Percentiles rank a stretch among this genome's conserved stretches.
Evolutionary conservation across 2,797 vertebrate genomes (phyloP).

Genomic region (Podarcis siculus): DNA sequence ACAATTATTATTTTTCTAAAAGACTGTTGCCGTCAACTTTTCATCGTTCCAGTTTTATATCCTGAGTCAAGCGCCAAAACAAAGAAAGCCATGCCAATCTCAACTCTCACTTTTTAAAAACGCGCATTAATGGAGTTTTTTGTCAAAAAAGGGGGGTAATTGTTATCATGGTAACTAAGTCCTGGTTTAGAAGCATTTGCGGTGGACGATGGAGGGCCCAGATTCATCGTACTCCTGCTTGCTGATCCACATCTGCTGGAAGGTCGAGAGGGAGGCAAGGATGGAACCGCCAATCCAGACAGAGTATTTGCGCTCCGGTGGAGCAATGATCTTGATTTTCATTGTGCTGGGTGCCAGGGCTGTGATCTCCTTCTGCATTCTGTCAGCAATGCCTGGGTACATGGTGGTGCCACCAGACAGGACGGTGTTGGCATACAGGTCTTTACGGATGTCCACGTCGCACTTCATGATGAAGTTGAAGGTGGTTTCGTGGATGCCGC

Average conservation of each 20-base stretch:
- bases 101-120: slow-evolving; percentile 79
- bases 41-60: slow-evolving; percentile 98
- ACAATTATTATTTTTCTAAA: slow-evolving; percentile 71
- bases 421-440: slow-evolving; percentile 98
- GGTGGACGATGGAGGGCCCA: slow-evolving; percentile 98
- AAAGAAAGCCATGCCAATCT: slow-evolving; percentile 99
- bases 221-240: slow-evolving; percentile 92
- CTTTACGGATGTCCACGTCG: slow-evolving; percentile 98
- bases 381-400: slow-evolving; percentile 98
- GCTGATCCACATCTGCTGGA: slow-evolving; percentile 82
- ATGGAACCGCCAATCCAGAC: slow-evolving; percentile 94
- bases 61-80: slow-evolving; percentile 99
- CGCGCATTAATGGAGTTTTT: slow-evolving; percentile 88
- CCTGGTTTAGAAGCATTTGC: slow-evolving; percentile 99
- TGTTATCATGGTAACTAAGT: slow-evolving; percentile 90
- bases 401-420: slow-evolving; percentile 99
- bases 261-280: slow-evolving; percentile 78
- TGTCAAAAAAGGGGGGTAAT: slow-evolving; percentile 75
- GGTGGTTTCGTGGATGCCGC: slow-evolving; percentile 98
- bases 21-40: slow-evolving; percentile 87
- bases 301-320: slow-evolving; percentile 98
- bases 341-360: slow-evolving; percentile 98
- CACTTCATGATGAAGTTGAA: slow-evolving; percentile 99
- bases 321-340: slow-evolving; percentile 99
- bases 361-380: slow-evolving; percentile 99